A percentile compares a stretch with the other conserved stretches of the same genome.
Conservation (phyloP, 2,888 invertebrate genomes). For the Rhimphoctona megacephalus region DNA sequence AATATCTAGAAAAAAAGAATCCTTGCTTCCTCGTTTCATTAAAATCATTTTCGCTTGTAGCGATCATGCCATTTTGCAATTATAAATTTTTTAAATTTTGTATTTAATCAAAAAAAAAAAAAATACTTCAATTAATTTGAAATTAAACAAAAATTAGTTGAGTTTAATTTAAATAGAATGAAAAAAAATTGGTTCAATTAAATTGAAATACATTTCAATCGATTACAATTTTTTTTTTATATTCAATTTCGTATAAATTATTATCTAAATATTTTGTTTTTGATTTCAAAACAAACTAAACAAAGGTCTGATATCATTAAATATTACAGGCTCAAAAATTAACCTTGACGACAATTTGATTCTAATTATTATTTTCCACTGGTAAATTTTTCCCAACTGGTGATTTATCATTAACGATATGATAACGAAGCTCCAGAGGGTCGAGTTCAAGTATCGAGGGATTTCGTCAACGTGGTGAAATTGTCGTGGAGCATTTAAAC, state of each 20-base stretch:
- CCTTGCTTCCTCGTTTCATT: constrained; percentile 33
- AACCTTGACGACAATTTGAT: not conserved
- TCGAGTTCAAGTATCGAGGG: not conserved
- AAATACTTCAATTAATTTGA: too few relatives aligned
- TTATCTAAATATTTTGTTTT: too few relatives aligned
- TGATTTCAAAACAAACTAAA: not conserved
- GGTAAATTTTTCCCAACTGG: not conserved
- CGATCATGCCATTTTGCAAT: too few relatives aligned
- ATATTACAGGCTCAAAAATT: too few relatives aligned
- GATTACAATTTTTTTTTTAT: too few relatives aligned
- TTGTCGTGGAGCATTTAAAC: not conserved
- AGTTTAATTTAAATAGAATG: too few relatives aligned
- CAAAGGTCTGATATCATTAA: not conserved
- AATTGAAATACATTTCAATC: too few relatives aligned
- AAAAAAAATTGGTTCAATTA: too few relatives aligned
- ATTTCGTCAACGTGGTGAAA: not conserved
- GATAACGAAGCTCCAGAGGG: not conserved
- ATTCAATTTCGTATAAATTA: too few relatives aligned
- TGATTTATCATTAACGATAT: not conserved
- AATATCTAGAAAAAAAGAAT: not conserved
- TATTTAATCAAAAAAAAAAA: too few relatives aligned
- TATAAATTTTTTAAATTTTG: too few relatives aligned
- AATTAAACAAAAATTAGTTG: too few relatives aligned
- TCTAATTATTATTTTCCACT: constrained; percentile 3
- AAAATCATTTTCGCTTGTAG: constrained; percentile 33